phyloP scores from a whole-genome alignment of 2,797 vertebrate genomes.

The Hypotaenidia okinawae region DNA sequence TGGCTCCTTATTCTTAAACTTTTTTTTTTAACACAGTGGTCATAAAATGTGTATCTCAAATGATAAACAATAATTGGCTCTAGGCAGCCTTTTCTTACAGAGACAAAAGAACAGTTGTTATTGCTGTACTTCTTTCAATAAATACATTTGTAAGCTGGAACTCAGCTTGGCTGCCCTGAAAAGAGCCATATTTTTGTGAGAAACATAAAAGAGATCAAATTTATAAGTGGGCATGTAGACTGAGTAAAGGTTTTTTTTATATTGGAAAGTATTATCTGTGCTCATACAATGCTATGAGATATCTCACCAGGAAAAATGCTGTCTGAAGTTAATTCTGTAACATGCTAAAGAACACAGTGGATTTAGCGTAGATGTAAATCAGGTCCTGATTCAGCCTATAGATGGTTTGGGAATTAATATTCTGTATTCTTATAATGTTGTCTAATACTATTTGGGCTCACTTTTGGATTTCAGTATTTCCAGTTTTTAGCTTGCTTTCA shows the following conservation, averaged over 20 bases:
- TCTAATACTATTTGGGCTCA: not conserved
- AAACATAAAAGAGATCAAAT: not conserved
- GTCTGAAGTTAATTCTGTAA: not conserved
- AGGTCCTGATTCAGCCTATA: not conserved
- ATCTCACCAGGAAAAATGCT: not conserved
- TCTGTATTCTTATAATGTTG: not conserved
- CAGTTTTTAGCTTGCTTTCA: not conserved
- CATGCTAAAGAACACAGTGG: not conserved
- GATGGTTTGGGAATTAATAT: not conserved
- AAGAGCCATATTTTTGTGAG: not conserved
- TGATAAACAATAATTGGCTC: constrained; percentile 59
- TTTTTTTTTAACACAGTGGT: constrained; percentile 25
- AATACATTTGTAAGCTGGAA: constrained; percentile 47
- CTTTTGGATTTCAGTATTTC: constrained; percentile 13
- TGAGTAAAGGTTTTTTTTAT: not conserved
- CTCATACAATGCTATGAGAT: not conserved
- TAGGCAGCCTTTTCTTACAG: constrained; percentile 40
- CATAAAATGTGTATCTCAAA: constrained; percentile 44
- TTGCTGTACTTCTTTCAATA: constrained; percentile 55
- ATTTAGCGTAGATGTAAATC: not conserved
- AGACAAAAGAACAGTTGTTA: constrained; percentile 57
- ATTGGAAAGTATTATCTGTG: not conserved
- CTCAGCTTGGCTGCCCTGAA: constrained; percentile 14
- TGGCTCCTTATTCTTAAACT: not conserved
- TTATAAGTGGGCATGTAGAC: constrained; percentile 2